Base-by-base conservation (phyloP, 2,888 invertebrate species). In the Cheilosia scutellata region DNA sequence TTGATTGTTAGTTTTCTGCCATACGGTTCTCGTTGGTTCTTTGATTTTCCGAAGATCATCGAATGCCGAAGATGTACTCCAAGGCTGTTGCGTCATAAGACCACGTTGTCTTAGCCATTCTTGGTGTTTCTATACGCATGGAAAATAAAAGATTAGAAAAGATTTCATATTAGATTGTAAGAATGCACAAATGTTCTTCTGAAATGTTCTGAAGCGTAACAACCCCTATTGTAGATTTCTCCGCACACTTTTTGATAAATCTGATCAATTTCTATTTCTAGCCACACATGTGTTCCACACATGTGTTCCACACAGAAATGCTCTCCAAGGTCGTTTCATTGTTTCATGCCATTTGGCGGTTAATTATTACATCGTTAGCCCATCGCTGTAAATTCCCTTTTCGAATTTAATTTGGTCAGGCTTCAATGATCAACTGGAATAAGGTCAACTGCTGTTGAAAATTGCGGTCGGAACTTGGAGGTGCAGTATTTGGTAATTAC, bases 101-200 rank as follows among this genome's bases (percentile, higher is more conserved):
- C 88, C 90, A 5, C 91, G 91, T 66, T 89, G 89, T 70, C 89
- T 89, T n/a, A 92, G 88, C 92, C 92, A 92, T 87, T 92, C 91
- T 89, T 91, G 90, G 88, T 92, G 92, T 89, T 92, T 91, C 92
- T 92, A 87, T 58, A 42, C 4, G 2, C 20, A 20, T 20, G 2
- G 20, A 20, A 0, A 71, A 62, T 33, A 79, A 29, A 82, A 53
- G 65, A 11, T 55, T 5, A 65, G 11, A 49, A 68, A 42, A 51
- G 25, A 71, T 27, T 42, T 65, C 37, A 25, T 33, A 31, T 42
- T 31, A 68, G 31, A 70, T 44, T 31, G 49, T 4, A 11, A 37
- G 58, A 74, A 7, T 44, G 40, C 78, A 51, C 20, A 58, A 70
- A 86, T 75, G 68, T 74, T 51, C 65, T 55, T 7, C 20, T 13